Evolutionary conservation across 2,113 vertebrate genomes (phyloP).

Genomic region (Corythaeola cristata): DNA sequence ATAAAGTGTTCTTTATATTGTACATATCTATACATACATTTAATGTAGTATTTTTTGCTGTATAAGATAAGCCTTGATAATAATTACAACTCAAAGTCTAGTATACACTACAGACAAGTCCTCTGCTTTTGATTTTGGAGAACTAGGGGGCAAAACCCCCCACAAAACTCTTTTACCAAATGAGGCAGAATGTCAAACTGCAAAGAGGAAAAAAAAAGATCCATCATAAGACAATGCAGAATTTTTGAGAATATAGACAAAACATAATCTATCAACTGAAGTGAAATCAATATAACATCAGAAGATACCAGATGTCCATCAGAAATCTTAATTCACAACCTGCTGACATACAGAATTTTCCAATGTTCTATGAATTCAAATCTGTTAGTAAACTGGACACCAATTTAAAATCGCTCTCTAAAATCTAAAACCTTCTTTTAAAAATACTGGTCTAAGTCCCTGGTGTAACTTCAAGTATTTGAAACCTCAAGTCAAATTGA

Average conservation of each 20-base stretch:
- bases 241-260: not conserved
- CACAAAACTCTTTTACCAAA: not conserved
- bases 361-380: not conserved
- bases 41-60: not conserved
- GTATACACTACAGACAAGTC: not conserved
- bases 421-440: not conserved
- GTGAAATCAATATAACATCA: not conserved
- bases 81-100: not conserved
- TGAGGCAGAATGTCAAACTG: not conserved
- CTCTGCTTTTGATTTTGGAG: not conserved
- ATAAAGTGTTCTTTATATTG: not conserved
- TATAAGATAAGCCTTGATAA: not conserved
- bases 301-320: not conserved
- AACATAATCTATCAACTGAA: not conserved
- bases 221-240: not conserved
- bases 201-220: not conserved
- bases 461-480: not conserved
- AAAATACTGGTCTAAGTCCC: not conserved
- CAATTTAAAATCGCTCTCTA: not conserved
- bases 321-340: not conserved
- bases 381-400: not conserved
- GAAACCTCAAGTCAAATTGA: not conserved
- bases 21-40: not conserved
- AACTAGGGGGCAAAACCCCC: not conserved
- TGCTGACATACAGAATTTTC: not conserved